A percentile compares a stretch with the other conserved stretches of the same genome.
phyloP scores from a whole-genome alignment of 2,113 vertebrate genomes.

The Collichthys lucidus region DNA sequence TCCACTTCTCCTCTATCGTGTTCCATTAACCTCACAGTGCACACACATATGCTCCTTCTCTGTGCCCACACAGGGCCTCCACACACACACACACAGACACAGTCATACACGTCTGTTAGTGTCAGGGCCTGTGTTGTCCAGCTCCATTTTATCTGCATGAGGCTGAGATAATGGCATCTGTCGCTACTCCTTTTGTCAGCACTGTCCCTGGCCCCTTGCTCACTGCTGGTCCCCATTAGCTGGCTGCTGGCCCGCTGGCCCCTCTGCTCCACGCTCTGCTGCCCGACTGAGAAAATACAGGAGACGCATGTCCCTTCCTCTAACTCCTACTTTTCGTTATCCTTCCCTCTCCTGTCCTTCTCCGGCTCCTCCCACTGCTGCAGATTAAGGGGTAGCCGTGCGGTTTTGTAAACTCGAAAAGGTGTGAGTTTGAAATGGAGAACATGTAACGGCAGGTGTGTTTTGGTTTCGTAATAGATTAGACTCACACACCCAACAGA shows the following conservation, averaged over 20 bases:
- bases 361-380: constrained; percentile 50
- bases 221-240: constrained; percentile 79
- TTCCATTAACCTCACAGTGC: constrained; percentile 78
- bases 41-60: constrained; percentile 28
- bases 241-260: constrained; percentile 77
- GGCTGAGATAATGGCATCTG: constrained; percentile 84
- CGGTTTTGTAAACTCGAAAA: constrained; percentile 20
- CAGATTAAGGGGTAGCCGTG: constrained; percentile 20
- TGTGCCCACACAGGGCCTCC: constrained; percentile 18
- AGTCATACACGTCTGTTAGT: constrained; percentile 56
- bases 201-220: constrained; percentile 68
- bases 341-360: constrained; percentile 29
- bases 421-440: not conserved
- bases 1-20: constrained; percentile 79
- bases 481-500: not conserved
- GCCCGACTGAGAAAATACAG: constrained; percentile 76
- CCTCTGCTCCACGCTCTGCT: constrained; percentile 77
- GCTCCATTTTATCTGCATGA: constrained; percentile 79
- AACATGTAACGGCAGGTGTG: constrained; percentile 5
- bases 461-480: constrained; percentile 6
- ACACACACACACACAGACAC: constrained; percentile 29
- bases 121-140: constrained; percentile 72
- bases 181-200: constrained; percentile 82
- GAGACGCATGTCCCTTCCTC: constrained; percentile 73
- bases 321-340: constrained; percentile 63